Percentiles rank a stretch among this genome's conserved stretches.
phyloP scores from a whole-genome alignment of 2,888 invertebrate genomes.

The Dorcus hopei region DNA sequence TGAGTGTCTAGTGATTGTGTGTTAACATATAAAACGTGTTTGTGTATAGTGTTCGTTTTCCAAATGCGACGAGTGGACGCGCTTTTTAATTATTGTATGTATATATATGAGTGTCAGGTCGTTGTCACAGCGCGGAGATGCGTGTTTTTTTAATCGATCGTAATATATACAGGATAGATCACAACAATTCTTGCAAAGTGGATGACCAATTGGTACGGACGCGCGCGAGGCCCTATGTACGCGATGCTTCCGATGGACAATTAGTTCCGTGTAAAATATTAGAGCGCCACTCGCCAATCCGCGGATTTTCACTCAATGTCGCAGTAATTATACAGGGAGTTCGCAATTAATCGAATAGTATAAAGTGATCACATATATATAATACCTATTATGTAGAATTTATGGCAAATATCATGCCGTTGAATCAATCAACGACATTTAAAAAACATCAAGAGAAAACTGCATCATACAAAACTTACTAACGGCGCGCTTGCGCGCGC shows the following conservation, averaged over 20 bases:
- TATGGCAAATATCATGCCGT: neutral
- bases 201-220: constrained; percentile 16
- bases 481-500: neutral
- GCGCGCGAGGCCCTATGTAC: constrained; percentile 41
- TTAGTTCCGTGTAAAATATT: neutral
- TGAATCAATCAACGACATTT: neutral
- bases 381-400: constrained; percentile 24
- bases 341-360: constrained; percentile 18
- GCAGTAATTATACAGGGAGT: constrained; percentile 44
- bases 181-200: constrained; percentile 32
- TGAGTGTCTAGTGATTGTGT: constrained; percentile 41
- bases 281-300: constrained; percentile 8
- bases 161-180: constrained; percentile 45
- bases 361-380: constrained; percentile 16
- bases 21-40: constrained; percentile 20
- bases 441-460: neutral
- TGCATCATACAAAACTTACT: neutral
- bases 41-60: constrained; percentile 18
- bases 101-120: constrained; percentile 2
- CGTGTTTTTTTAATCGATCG: constrained; percentile 9
- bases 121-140: constrained; percentile 2
- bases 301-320: constrained; percentile 36
- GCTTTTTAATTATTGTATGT: too few species aligned
- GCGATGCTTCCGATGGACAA: constrained; percentile 21
- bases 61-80: constrained; percentile 16